Conservation (phyloP, 2,797 vertebrate genomes). For the Phataginus tricuspis region DNA sequence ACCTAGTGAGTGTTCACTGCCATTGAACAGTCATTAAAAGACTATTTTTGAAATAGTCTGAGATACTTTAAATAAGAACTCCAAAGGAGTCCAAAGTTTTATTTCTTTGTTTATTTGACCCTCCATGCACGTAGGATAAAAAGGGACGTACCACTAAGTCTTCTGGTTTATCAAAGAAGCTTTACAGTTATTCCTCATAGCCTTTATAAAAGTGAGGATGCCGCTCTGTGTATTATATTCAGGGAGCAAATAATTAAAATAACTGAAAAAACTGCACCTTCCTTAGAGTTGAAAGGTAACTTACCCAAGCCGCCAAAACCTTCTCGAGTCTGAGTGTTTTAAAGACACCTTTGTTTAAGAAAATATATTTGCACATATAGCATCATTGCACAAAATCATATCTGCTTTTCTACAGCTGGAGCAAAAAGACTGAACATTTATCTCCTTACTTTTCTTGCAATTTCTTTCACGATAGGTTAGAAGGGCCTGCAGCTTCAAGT, state of each 20-base stretch:
- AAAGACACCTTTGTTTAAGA: neutral
- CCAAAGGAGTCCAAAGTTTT: neutral
- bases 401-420: neutral
- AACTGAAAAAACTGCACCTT: neutral
- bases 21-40: neutral
- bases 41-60: neutral
- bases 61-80: slow-evolving; percentile 10
- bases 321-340: neutral
- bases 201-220: neutral
- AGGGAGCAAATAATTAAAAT: slow-evolving; percentile 27
- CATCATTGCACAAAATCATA: neutral
- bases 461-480: slow-evolving; percentile 49
- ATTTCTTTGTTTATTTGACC: slow-evolving; percentile 1
- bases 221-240: neutral
- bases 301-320: neutral
- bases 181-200: neutral
- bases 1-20: neutral
- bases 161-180: slow-evolving; percentile 3
- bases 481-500: neutral
- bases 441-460: neutral
- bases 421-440: neutral
- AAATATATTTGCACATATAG: neutral
- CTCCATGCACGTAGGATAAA: neutral
- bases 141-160: neutral
- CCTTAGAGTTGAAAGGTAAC: slow-evolving; percentile 15